Conservation (phyloP, 2,888 invertebrate genomes). For the Eupsilia transversa region DNA sequence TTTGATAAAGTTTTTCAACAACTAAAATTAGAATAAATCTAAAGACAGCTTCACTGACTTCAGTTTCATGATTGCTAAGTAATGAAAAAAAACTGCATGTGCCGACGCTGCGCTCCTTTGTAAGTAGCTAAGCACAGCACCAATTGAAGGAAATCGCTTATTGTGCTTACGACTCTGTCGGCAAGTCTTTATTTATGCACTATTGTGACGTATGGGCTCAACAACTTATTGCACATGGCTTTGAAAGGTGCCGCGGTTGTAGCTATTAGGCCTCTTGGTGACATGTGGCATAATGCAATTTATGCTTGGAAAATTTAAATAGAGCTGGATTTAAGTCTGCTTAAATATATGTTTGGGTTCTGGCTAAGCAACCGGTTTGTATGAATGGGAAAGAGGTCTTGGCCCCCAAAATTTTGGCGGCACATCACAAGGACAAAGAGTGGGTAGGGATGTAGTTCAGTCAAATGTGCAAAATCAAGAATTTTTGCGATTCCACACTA, state of each 20-base stretch:
- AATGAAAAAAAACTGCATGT: slow-evolving; percentile 6
- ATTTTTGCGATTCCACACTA: not conserved
- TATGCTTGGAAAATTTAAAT: slow-evolving; percentile 27
- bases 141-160: slow-evolving; percentile 44
- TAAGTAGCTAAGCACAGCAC: not conserved
- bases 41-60: not conserved
- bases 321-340: slow-evolving; percentile 2
- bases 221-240: slow-evolving; percentile 51
- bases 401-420: not conserved
- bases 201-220: slow-evolving; percentile 51
- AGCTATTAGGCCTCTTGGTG: slow-evolving; percentile 40
- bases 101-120: slow-evolving; percentile 1
- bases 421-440: not conserved
- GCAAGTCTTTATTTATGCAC: slow-evolving; percentile 55
- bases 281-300: slow-evolving; percentile 36
- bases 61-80: not conserved
- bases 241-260: slow-evolving; percentile 49
- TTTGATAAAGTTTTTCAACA: not conserved
- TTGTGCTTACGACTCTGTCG: slow-evolving; percentile 39
- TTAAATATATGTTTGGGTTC: slow-evolving; percentile 15
- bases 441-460: too few relatives aligned
- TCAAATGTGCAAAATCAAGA: not conserved
- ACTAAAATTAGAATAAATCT: not conserved
- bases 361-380: slow-evolving; percentile 33
- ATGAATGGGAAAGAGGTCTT: slow-evolving; percentile 15